Conservation (phyloP, 2,113 vertebrate species). For the Struthio camelus region DNA sequence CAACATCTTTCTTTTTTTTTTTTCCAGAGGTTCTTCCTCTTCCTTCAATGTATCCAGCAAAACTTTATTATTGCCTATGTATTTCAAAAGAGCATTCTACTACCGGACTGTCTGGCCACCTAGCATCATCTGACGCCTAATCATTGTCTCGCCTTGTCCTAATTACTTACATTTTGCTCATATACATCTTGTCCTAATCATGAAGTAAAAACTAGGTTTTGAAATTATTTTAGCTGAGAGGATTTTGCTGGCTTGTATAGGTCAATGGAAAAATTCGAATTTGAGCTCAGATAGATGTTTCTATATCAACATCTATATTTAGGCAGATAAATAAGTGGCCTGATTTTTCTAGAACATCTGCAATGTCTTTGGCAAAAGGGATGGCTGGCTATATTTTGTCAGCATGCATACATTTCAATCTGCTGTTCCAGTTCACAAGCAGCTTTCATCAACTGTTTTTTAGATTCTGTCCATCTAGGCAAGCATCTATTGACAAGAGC, state of each 20-base stretch:
- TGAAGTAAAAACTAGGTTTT: neutral
- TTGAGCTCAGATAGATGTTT: neutral
- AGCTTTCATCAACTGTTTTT: neutral
- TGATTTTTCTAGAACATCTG: neutral
- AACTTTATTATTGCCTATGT: neutral
- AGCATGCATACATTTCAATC: neutral
- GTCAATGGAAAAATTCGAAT: neutral
- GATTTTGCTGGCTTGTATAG: neutral
- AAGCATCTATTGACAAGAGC: neutral
- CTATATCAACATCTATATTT: neutral
- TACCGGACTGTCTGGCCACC: neutral
- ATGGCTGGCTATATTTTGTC: neutral
- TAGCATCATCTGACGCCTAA: neutral
- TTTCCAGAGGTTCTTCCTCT: neutral
- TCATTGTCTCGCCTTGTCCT: neutral
- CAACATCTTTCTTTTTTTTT: neutral
- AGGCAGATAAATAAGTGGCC: neutral
- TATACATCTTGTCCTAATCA: neutral
- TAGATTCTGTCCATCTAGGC: neutral
- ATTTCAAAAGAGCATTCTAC: neutral
- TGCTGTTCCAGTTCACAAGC: neutral
- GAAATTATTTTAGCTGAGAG: neutral
- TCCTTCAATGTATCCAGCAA: neutral
- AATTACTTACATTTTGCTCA: conserved; percentile 17
- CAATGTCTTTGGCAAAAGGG: neutral